Evolutionary conservation across 2,113 vertebrate genomes (phyloP).

Genomic region (Myiozetetes cayanensis): DNA sequence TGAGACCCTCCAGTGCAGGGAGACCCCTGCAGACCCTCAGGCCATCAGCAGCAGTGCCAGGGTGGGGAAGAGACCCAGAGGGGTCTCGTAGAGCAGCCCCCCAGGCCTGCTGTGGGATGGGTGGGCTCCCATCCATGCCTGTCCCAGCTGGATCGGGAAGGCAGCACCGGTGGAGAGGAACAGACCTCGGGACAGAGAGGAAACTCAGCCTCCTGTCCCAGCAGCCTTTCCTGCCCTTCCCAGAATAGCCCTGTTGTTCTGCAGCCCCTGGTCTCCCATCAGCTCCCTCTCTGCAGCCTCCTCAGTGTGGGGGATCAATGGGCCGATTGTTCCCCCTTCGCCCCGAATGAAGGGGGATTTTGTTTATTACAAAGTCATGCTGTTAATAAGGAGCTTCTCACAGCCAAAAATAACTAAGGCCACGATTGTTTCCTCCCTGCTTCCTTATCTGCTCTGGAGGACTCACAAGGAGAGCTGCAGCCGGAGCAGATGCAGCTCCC

Average conservation of each 20-base stretch:
- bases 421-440: not conserved
- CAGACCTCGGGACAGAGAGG: not conserved
- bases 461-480: not conserved
- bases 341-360: constrained; percentile 23
- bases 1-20: not conserved
- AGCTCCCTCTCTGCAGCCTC: not conserved
- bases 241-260: constrained; percentile 20
- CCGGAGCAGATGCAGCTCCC: not conserved
- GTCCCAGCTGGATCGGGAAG: not conserved
- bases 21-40: not conserved
- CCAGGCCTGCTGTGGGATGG: fast-evolving
- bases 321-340: not conserved
- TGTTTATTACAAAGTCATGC: constrained; percentile 54
- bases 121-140: not conserved
- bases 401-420: constrained; percentile 11
- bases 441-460: constrained; percentile 38
- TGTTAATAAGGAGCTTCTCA: not conserved
- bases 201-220: not conserved
- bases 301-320: not conserved
- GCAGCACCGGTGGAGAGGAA: fast-evolving
- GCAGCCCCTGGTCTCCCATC: not conserved
- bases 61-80: not conserved
- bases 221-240: constrained; percentile 29
- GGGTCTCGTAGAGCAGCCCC: not conserved
- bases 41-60: not conserved